Evolutionary conservation across 2,888 invertebrate genomes (phyloP).

Genomic region (Netelia virgata): DNA sequence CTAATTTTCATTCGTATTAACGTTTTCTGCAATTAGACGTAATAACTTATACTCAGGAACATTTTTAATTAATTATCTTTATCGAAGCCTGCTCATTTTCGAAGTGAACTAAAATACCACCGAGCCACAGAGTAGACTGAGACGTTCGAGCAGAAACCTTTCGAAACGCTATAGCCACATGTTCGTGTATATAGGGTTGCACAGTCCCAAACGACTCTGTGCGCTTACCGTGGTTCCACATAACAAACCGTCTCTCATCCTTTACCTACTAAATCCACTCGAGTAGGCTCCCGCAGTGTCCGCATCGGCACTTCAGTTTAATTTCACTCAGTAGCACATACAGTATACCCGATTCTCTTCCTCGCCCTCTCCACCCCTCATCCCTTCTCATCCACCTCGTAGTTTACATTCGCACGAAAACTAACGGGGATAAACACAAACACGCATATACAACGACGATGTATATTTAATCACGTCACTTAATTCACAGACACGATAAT

Average conservation of each 20-base stretch:
- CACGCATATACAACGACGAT: constrained; percentile 1
- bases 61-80: neutral
- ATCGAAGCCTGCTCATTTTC: constrained; percentile 15
- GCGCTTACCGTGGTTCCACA: constrained; percentile 15
- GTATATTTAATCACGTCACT: constrained; percentile 43
- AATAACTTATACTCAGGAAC: neutral
- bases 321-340: constrained; percentile 57
- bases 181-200: constrained; percentile 16
- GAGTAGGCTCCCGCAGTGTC: constrained; percentile 52
- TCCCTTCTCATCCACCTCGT: constrained; percentile 38
- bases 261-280: constrained; percentile 66
- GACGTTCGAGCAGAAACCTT: constrained; percentile 45
- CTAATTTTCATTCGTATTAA: too few relatives aligned
- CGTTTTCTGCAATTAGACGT: neutral
- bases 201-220: constrained; percentile 50
- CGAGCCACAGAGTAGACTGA: constrained; percentile 14
- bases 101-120: constrained; percentile 20
- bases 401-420: constrained; percentile 35
- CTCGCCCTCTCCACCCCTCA: constrained; percentile 36
- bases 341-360: constrained; percentile 15
- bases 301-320: constrained; percentile 61
- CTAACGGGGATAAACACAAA: constrained; percentile 29
- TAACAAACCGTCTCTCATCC: constrained; percentile 55
- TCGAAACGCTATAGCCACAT: too few relatives aligned
- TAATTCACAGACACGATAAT: constrained; percentile 35